phyloP scores from a whole-genome alignment of 2,888 invertebrate species.

The Cheilosia variabilis region DNA sequence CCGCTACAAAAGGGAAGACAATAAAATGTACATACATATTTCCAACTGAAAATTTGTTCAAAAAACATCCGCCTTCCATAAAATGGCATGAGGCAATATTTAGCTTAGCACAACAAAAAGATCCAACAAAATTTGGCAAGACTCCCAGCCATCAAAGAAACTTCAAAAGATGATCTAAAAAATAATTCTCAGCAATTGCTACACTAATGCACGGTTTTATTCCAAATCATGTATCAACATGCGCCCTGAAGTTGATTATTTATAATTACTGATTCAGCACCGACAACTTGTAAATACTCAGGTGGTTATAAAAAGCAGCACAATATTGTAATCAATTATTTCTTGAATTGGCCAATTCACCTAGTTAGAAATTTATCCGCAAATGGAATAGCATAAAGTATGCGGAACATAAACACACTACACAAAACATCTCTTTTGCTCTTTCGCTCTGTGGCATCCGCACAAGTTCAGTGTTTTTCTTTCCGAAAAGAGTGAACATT shows the following conservation, averaged over 20 bases:
- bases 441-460: not conserved
- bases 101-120: not conserved
- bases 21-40: too few species aligned
- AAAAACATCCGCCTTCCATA: not conserved
- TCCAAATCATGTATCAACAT: not conserved
- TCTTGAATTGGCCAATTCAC: constrained; percentile 28
- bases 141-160: constrained; percentile 37
- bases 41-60: too few species aligned
- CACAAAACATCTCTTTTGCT: not conserved
- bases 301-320: not conserved
- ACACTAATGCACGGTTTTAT: not conserved
- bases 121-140: constrained; percentile 20
- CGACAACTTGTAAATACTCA: not conserved
- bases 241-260: not conserved
- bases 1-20: too few species aligned
- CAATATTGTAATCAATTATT: constrained; percentile 11
- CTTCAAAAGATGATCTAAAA: constrained; percentile 39
- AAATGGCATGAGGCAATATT: not conserved
- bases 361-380: constrained; percentile 16
- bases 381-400: constrained; percentile 10
- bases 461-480: not conserved
- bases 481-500: constrained; percentile 9
- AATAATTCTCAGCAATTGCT: constrained; percentile 12
- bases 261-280: not conserved
- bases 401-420: constrained; percentile 16